Evolutionary conservation across 2,888 invertebrate genomes (phyloP).

Genomic region (Amphipyra berbera): DNA sequence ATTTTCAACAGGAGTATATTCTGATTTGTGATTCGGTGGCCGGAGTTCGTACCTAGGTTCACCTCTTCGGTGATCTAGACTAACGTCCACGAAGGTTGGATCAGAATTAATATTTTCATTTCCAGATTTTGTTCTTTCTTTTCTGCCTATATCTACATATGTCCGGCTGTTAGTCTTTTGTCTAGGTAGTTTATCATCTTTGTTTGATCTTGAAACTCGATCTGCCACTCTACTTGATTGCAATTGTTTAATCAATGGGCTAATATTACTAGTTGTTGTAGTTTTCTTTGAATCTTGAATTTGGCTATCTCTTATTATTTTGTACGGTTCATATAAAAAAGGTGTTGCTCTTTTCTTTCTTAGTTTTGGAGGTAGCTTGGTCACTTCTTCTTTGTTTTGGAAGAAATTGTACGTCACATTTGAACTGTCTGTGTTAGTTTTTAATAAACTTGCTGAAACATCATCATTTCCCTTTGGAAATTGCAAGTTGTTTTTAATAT

Average conservation of each 20-base stretch:
- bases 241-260: constrained; percentile 83
- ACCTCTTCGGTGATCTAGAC: constrained; percentile 76
- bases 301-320: constrained; percentile 83
- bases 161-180: constrained; percentile 64
- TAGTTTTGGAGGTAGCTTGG: constrained; percentile 49
- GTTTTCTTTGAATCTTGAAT: constrained; percentile 82
- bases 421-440: constrained; percentile 16
- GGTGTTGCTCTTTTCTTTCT: constrained; percentile 76
- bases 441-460: constrained; percentile 20
- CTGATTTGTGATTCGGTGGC: constrained; percentile 76
- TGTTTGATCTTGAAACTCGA: constrained; percentile 68
- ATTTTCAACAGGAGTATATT: constrained; percentile 77
- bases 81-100: constrained; percentile 76
- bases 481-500: constrained; percentile 70
- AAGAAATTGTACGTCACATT: constrained; percentile 62
- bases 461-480: constrained; percentile 23
- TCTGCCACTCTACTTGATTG: constrained; percentile 81
- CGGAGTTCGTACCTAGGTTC: constrained; percentile 84
- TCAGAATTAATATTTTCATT: constrained; percentile 58
- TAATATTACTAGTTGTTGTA: constrained; percentile 77
- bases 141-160: constrained; percentile 81
- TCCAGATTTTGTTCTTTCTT: constrained; percentile 71
- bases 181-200: constrained; percentile 72
- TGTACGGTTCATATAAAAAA: constrained; percentile 86
- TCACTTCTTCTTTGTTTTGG: constrained; percentile 67